Evolutionary conservation across 2,797 vertebrate genomes (phyloP).

Genomic region (Pterois miles): DNA sequence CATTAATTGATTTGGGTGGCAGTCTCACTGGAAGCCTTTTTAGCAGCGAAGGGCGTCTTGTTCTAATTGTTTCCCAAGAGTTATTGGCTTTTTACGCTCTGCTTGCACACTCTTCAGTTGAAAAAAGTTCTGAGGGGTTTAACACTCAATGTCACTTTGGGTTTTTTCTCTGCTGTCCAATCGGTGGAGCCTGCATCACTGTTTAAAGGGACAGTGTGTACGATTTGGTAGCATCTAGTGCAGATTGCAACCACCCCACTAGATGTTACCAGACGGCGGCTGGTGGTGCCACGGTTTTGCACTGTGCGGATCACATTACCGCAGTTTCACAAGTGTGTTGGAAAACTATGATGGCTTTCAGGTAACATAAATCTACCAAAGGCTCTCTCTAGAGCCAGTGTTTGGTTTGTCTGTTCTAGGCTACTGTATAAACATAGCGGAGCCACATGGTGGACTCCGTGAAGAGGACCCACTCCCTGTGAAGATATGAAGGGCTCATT

Average conservation of each 20-base stretch:
- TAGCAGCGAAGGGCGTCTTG: background rate
- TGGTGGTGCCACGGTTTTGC: too few species aligned
- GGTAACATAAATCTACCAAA: too few species aligned
- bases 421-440: too few species aligned
- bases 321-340: too few species aligned
- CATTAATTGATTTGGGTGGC: slow-evolving; percentile 3
- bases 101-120: slow-evolving; percentile 7
- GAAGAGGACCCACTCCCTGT: too few species aligned
- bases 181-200: background rate
- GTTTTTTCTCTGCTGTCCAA: background rate
- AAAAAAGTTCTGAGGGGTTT: background rate
- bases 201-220: background rate
- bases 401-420: too few species aligned
- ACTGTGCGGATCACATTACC: too few species aligned
- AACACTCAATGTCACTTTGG: background rate
- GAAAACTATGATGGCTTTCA: too few species aligned
- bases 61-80: slow-evolving; percentile 21
- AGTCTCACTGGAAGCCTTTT: slow-evolving; percentile 7
- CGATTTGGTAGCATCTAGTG: background rate
- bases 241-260: too few species aligned
- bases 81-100: slow-evolving; percentile 11
- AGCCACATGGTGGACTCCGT: too few species aligned
- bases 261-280: too few species aligned
- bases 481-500: accelerated
- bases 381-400: too few species aligned